Conservation (phyloP, 2,888 invertebrate genomes). For the Drosophila multiciliata region DNA sequence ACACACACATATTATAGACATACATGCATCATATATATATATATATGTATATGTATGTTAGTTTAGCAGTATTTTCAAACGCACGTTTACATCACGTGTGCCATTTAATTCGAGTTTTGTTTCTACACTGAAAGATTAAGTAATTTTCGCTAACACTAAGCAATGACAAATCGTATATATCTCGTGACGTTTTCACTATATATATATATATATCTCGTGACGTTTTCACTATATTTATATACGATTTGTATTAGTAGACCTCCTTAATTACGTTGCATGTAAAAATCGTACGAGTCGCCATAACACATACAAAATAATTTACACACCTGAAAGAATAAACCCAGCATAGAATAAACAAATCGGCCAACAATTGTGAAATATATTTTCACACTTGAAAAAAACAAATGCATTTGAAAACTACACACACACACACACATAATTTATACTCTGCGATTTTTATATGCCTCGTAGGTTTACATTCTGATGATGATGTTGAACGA, state of each 20-base stretch:
- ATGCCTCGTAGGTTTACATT: constrained; percentile 31
- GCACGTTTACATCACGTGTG: constrained; percentile 21
- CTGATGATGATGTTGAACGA: not conserved
- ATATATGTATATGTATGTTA: not conserved
- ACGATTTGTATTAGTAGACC: constrained; percentile 27
- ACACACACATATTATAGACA: not conserved
- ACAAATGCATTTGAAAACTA: constrained; percentile 1
- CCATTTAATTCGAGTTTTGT: constrained; percentile 58
- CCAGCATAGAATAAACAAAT: constrained; percentile 43
- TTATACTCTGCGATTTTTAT: constrained; percentile 47
- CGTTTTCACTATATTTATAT: constrained; percentile 23
- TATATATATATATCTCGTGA: constrained; percentile 42
- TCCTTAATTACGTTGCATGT: constrained; percentile 39
- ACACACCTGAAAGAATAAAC: not conserved
- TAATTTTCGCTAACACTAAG: constrained; percentile 52
- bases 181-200: not conserved
- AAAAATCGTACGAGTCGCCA: constrained; percentile 61
- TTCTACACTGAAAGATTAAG: constrained; percentile 32
- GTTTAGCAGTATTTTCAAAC: not conserved
- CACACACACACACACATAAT: not conserved
- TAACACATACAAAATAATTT: not conserved
- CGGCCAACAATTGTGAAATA: constrained; percentile 16
- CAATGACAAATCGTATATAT: constrained; percentile 46
- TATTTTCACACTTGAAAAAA: not conserved
- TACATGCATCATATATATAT: not conserved